These are phyloP conservation scores for Eristalinus aeneus DNA, from an alignment of 2,888 invertebrate species.

Conservation along the genomic window DNA sequence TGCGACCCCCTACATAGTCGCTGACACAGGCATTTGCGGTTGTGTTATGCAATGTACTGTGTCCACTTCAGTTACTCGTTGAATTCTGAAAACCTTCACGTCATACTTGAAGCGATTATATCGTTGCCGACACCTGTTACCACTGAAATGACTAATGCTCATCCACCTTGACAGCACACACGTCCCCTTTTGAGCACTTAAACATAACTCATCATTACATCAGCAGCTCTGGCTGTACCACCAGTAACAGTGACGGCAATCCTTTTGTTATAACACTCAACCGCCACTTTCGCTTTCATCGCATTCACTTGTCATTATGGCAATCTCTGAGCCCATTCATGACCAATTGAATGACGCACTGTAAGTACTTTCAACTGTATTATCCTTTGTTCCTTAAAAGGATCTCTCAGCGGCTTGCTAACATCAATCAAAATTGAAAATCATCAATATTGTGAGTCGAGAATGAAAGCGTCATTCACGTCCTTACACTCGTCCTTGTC, in stretches of 20 bases:
- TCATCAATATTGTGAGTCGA: conserved; percentile 1
- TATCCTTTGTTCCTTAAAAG: not conserved
- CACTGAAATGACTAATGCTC: too few species aligned
- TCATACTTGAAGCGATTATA: too few species aligned
- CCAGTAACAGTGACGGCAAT: not conserved
- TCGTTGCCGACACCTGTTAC: too few species aligned
- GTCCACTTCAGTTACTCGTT: too few species aligned
- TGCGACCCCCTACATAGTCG: too few species aligned
- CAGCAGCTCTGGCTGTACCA: not conserved
- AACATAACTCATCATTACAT: not conserved
- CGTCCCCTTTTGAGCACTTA: not conserved
- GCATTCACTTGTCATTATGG: not conserved
- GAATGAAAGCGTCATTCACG: not conserved
- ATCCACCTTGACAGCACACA: not conserved
- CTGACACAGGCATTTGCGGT: too few species aligned
- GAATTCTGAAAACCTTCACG: too few species aligned
- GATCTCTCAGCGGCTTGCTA: not conserved
- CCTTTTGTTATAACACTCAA: not conserved
- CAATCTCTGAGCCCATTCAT: not conserved
- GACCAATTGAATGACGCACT: not conserved
- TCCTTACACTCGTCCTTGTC: not conserved
- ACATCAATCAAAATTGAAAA: conserved; percentile 28
- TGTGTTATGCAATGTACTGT: too few species aligned
- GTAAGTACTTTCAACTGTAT: conserved; percentile 2
- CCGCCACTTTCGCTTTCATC: not conserved